Base-by-base conservation (phyloP, 2,113 vertebrate genomes). In the Murina feae region DNA sequence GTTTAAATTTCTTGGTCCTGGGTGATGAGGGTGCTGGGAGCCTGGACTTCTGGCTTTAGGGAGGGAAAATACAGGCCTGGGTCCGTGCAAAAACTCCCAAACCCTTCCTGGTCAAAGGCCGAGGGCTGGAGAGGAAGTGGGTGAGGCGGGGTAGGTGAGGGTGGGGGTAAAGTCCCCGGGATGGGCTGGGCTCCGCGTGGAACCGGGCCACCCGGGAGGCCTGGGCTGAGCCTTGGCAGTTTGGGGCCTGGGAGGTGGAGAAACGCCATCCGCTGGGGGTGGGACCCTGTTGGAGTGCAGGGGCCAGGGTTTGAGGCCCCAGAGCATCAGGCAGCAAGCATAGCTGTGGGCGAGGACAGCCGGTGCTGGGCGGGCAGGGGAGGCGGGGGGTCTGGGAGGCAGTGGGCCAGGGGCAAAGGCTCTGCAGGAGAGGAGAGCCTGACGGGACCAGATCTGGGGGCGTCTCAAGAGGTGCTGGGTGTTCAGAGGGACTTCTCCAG, bases 81-180 rank as follows among this genome's bases (percentile, higher is more conserved):
- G 47, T 32, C 37, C 68, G 85, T 92, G 86, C 96, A 91, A 84
- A 93, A 93, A 58, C 55, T 92, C 39, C 30, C 17, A 92, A 97
- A 90, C 79, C 42, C 89, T 96, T 95, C 95, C 96, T 90, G 95
- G 81, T 96, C 97, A 92, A 95, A 96, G 96, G 96, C 91, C 63
- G 25, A 12, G 25, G 69, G 28, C 58, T 65, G 42, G 68, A 88
- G 90, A 90, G 95, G 96, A 95, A 94, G 92, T 86, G 58, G 20
- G 35, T 66, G 80, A 91, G 76, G 79, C 60, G 30, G 74, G 68
- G 42, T 25, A 35, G 49, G 55, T 30, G 55, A 32, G 23, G n/a
- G 71, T 47, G 32, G 81, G 94, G 91, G 68, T 92, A 95, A 96
- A 96, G 94, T 96, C 97, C 95, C 65, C 5, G 49, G 18, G 53